A percentile compares a stretch with the other conserved stretches of the same genome.
Evolutionary conservation across 2,113 vertebrate species (phyloP).

Genomic region (Alectura lathami): DNA sequence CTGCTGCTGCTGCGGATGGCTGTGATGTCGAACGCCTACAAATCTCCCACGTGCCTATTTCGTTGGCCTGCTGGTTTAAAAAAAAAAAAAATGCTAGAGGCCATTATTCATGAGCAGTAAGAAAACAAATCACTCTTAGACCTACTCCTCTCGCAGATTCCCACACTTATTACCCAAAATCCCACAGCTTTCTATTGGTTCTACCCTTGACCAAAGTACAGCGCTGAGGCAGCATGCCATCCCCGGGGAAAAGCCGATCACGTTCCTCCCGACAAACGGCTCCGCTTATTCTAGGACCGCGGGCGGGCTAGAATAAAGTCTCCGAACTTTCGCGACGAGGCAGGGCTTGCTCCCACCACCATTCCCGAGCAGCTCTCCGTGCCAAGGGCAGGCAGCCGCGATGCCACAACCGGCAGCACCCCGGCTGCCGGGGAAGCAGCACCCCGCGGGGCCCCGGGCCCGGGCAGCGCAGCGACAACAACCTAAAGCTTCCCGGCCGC

Average conservation of each 20-base stretch:
- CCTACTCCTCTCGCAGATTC: constrained; percentile 74
- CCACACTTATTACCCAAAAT: constrained; percentile 81
- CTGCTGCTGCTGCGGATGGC: background rate
- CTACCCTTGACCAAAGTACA: constrained; percentile 68
- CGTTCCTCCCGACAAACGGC: constrained; percentile 66
- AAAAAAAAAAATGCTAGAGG: background rate
- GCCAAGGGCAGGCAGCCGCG: background rate
- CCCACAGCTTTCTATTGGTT: constrained; percentile 74
- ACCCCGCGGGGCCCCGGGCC: no score
- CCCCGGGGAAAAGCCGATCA: constrained; percentile 69
- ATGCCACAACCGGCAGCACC: no score
- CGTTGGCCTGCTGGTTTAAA: constrained; percentile 45
- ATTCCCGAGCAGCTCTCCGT: no score
- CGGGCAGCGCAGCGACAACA: no score
- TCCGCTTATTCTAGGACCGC: constrained; percentile 58
- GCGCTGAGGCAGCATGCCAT: constrained; percentile 48
- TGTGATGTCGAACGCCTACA: constrained; percentile 50
- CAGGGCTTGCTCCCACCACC: background rate
- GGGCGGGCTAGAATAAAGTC: constrained; percentile 43
- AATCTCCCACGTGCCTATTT: constrained; percentile 58
- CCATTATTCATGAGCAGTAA: constrained; percentile 73
- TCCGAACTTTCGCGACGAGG: constrained; percentile 51
- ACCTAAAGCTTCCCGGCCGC: no score
- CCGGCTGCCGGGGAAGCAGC: no score
- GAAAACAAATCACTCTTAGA: constrained; percentile 74